Base-by-base conservation (phyloP, 2,113 vertebrate genomes). In the Daphoenositta chrysoptera region DNA sequence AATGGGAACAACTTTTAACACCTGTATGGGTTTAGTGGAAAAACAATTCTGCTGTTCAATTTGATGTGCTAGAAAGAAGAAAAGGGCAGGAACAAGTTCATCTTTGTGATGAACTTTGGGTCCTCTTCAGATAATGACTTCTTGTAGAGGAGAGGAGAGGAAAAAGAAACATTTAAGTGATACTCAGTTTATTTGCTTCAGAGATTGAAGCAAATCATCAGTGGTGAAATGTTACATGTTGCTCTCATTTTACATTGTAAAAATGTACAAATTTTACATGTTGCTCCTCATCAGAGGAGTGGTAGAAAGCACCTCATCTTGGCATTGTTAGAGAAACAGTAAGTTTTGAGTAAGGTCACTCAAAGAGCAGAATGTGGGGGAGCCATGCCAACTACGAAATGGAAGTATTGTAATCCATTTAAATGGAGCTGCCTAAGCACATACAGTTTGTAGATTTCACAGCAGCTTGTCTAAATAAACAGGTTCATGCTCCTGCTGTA, bases 301-400 rank as follows among this genome's bases (percentile, higher is more conserved):
- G 2, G 45, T 8, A 72, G 48, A 70, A 91, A 65, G 39, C 11
- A 61, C 5, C 10, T 10, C 37, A 56, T n/a, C 19, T 35, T 17
- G 28, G 30, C 26, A 83, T 22, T 80, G 64, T 75, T 63, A 80
- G 93, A 77, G 45, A 88, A 86, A 56, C 9, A 14, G 10, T 13
- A 47, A 65, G 47, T 48, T 76, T 9, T 12, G 51, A 75, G 24
- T 45, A 64, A 81, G 18, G 45, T 66, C 42, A 26, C 33, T 58
- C 42, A 63, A 84, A 77, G 56, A 73, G 39, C 72, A 78, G 35
- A 54, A 51, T 4, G 3, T 58, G 30, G 26, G 45, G 35, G 35
- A 85, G n/a, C 31, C 13, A 40, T 6, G 22, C 11, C 28, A 69
- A 37, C 27, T 24, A n/a, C 0, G 0, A 68, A 94, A 61, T 7